A percentile compares a stretch with the other conserved stretches of the same genome.
Conservation (phyloP, 2,113 vertebrate genomes). For the Calidris pugnax region DNA sequence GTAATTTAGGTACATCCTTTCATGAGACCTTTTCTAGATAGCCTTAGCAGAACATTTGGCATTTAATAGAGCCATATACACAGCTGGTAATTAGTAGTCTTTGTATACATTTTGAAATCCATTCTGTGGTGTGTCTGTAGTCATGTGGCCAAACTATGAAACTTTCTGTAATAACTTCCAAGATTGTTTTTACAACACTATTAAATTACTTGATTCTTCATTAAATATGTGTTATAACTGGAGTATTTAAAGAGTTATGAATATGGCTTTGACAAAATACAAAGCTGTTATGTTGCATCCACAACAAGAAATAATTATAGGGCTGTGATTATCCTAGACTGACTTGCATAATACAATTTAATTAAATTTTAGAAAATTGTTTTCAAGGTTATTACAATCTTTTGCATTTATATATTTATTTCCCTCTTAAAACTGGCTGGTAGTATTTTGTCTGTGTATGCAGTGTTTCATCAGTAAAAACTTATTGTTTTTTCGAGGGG, state of each 20-base stretch:
- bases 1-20: not conserved
- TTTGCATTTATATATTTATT: not conserved
- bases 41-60: not conserved
- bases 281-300: not conserved
- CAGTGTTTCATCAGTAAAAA: conserved; percentile 4
- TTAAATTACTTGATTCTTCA: not conserved
- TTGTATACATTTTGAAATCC: not conserved
- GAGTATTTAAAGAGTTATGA: not conserved
- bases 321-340: not conserved
- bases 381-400: not conserved
- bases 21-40: not conserved
- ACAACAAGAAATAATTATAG: not conserved
- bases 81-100: not conserved
- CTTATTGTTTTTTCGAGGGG: not conserved
- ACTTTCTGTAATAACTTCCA: not conserved
- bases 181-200: not conserved
- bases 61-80: not conserved
- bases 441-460: not conserved
- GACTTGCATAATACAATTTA: not conserved
- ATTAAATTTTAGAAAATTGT: not conserved
- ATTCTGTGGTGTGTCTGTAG: not conserved
- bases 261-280: not conserved
- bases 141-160: not conserved
- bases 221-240: not conserved
- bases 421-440: not conserved